These are phyloP conservation scores for Merluccius polli DNA, from an alignment of 2,797 vertebrate species.

Conservation along the genomic window DNA sequence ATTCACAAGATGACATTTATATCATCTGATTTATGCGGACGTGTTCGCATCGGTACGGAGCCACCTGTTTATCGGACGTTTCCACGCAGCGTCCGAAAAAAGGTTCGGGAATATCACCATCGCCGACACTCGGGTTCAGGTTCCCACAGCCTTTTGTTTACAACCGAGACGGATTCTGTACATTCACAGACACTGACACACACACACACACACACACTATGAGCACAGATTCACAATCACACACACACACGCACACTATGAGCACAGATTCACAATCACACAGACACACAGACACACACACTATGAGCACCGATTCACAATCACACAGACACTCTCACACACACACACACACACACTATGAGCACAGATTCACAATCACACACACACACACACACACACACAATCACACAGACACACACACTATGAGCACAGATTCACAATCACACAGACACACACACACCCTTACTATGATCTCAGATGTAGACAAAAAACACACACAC, in stretches of 20 bases:
- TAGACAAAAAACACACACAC: slow-evolving; percentile 5
- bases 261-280: slow-evolving; percentile 6
- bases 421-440: too few relatives aligned
- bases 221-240: background rate
- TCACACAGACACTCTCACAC: background rate
- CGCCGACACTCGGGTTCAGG: background rate
- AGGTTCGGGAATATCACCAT: background rate
- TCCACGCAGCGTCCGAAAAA: background rate
- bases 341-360: slow-evolving; percentile 4
- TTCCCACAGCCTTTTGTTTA: background rate
- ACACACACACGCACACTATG: slow-evolving; percentile 12
- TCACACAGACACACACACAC: background rate
- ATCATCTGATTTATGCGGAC: background rate
- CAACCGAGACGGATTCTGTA: background rate
- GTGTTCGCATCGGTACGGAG: background rate
- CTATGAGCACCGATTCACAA: too few relatives aligned
- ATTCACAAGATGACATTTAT: background rate
- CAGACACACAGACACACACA: slow-evolving; percentile 9
- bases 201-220: background rate
- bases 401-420: too few relatives aligned
- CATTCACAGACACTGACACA: slow-evolving; percentile 4
- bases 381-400: too few relatives aligned
- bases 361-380: too few relatives aligned
- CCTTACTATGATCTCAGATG: too few relatives aligned
- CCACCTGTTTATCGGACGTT: background rate